phyloP scores from a whole-genome alignment of 2,113 vertebrate genomes.

The Odobenus rosmarus region DNA sequence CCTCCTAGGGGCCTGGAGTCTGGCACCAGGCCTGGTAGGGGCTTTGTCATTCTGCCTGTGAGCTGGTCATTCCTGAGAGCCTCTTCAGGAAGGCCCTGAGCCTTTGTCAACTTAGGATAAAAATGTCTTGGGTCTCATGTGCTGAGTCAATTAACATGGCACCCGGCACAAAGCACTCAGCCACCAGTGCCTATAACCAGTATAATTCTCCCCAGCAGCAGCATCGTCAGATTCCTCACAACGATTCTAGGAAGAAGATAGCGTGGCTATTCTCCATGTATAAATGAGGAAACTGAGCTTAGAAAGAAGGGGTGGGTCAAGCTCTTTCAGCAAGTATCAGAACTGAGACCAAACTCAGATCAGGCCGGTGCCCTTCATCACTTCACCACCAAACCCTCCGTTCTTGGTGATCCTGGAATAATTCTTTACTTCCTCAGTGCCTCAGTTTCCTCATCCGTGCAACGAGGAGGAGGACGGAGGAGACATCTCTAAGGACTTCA shows the following conservation, averaged over 20 bases:
- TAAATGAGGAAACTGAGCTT: conserved; percentile 9
- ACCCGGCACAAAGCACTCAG: neutral
- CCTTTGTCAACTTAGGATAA: neutral
- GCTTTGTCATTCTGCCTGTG: neutral
- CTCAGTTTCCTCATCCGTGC: neutral
- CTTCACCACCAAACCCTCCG: neutral
- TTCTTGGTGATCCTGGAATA: neutral
- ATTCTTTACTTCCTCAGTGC: neutral
- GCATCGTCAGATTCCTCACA: neutral
- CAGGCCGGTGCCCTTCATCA: neutral
- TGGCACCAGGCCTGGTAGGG: neutral
- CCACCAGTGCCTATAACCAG: neutral
- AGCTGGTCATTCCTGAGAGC: neutral
- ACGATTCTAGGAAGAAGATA: neutral
- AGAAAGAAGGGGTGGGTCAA: neutral
- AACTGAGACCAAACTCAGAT: neutral
- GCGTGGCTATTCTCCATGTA: neutral
- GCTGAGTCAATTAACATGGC: neutral
- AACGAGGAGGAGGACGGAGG: neutral
- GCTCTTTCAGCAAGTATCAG: neutral
- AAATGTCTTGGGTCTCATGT: neutral
- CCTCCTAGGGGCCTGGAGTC: neutral
- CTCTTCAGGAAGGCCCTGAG: neutral
- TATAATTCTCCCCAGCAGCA: neutral
- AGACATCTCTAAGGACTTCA: neutral